phyloP scores from a whole-genome alignment of 2,113 vertebrate species.

The Pycnonotus jocosus region DNA sequence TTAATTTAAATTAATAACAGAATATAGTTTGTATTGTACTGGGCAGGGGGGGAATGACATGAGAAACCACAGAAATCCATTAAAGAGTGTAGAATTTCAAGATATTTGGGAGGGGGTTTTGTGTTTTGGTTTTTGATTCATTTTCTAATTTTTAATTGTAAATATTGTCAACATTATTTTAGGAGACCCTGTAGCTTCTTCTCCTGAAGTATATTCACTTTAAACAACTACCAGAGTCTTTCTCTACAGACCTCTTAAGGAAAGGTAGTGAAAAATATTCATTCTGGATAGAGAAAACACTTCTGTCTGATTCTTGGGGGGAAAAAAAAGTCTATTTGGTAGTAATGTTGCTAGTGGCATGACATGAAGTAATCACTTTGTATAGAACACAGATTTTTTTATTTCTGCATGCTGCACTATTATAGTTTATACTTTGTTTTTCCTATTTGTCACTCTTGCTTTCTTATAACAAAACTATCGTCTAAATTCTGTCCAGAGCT shows the following conservation, averaged over 20 bases:
- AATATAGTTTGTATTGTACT: not conserved
- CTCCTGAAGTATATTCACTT: not conserved
- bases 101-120: not conserved
- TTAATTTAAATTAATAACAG: not conserved
- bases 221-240: not conserved
- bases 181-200: not conserved
- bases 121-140: not conserved
- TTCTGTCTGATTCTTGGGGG: not conserved
- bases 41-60: not conserved
- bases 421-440: not conserved
- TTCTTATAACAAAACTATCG: not conserved
- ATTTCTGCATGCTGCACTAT: not conserved
- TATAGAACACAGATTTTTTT: not conserved
- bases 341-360: not conserved
- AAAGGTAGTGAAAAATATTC: not conserved
- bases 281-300: not conserved
- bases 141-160: not conserved
- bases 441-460: not conserved
- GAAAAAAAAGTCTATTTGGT: not conserved
- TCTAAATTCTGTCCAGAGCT: not conserved
- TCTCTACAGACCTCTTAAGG: not conserved
- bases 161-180: not conserved
- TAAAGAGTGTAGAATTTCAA: not conserved
- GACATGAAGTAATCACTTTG: not conserved
- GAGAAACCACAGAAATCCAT: not conserved